phyloP scores from a whole-genome alignment of 92 coral and sea anemone species.

The Scolanthus callimorphus region DNA sequence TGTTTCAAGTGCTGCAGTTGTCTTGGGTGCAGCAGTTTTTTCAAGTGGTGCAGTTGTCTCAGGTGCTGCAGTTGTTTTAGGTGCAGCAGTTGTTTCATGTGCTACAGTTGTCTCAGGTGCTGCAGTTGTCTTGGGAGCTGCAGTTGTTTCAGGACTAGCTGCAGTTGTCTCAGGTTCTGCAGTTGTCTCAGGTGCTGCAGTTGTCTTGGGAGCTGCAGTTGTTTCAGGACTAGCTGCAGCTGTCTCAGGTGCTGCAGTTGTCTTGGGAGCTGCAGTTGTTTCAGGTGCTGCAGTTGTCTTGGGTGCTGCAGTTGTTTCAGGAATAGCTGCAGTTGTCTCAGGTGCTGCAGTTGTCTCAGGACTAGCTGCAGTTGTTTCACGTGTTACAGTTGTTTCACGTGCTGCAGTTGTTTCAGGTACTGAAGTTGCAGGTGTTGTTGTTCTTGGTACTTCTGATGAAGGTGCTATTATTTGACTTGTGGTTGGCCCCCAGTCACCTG shows the following conservation, averaged over 20 bases:
- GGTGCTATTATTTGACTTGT: too few relatives aligned
- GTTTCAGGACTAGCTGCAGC: constrained; percentile 12
- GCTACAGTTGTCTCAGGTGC: constrained; percentile 18
- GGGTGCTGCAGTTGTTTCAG: not conserved
- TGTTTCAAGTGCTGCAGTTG: constrained; percentile 7
- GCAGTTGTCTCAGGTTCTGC: constrained; percentile 6
- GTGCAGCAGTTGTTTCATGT: constrained; percentile 9
- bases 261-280: not conserved
- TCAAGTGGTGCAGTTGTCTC: not conserved
- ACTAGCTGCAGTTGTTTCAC: constrained; percentile 7
- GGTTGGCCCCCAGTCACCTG: too few relatives aligned
- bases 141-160: constrained; percentile 4
- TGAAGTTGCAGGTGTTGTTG: constrained; percentile 5
- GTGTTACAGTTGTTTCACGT: constrained; percentile 9
- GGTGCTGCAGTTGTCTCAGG: constrained; percentile 8
- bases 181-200: constrained; percentile 17
- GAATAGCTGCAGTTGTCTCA: constrained; percentile 2
- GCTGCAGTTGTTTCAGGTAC: constrained; percentile 6
- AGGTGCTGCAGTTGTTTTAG: not conserved
- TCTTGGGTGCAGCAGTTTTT: constrained; percentile 10
- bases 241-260: constrained; percentile 16
- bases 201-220: constrained; percentile 3
- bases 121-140: constrained; percentile 7
- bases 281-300: not conserved
- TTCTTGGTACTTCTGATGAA: constrained; percentile 2